phyloP scores from a whole-genome alignment of 2,888 invertebrate species.

The Ormyrus labotus region DNA sequence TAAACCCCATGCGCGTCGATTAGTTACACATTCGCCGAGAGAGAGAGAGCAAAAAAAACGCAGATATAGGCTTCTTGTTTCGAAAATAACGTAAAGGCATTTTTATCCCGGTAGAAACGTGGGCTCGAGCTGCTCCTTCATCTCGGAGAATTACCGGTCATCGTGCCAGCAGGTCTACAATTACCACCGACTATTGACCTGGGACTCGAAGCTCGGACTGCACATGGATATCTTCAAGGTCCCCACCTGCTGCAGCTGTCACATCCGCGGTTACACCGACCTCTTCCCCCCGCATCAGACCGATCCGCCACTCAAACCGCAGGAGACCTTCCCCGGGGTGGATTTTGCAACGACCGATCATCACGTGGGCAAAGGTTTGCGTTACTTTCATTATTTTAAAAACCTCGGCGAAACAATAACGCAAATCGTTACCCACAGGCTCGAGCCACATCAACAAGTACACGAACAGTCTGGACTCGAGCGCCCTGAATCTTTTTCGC shows the following conservation, averaged over 20 bases:
- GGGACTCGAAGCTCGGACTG: conserved; percentile 87
- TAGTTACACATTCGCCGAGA: too few species aligned
- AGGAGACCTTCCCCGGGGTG: conserved; percentile 79
- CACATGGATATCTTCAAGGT: conserved; percentile 92
- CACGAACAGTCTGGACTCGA: conserved; percentile 49
- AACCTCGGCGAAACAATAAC: too few species aligned
- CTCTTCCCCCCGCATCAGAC: conserved; percentile 81
- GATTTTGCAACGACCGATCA: conserved; percentile 69
- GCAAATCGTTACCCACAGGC: not conserved
- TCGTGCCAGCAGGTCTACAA: conserved; percentile 90
- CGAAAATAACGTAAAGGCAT: not conserved
- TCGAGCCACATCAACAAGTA: conserved; percentile 47
- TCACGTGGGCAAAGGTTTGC: conserved; percentile 45
- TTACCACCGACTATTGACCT: conserved; percentile 87
- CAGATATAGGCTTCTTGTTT: too few species aligned
- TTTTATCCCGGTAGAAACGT: conserved; percentile 79
- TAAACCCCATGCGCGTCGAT: too few species aligned
- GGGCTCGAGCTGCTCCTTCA: conserved; percentile 85
- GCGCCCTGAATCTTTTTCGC: conserved; percentile 47
- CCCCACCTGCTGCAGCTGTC: conserved; percentile 89
- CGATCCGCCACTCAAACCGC: conserved; percentile 77
- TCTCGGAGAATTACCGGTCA: conserved; percentile 87
- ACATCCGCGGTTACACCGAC: conserved; percentile 86
- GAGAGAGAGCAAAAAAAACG: too few species aligned
- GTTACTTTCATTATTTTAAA: too few species aligned